Evolutionary conservation across 2,888 invertebrate species (phyloP).

Genomic region (Melieria crassipennis): DNA sequence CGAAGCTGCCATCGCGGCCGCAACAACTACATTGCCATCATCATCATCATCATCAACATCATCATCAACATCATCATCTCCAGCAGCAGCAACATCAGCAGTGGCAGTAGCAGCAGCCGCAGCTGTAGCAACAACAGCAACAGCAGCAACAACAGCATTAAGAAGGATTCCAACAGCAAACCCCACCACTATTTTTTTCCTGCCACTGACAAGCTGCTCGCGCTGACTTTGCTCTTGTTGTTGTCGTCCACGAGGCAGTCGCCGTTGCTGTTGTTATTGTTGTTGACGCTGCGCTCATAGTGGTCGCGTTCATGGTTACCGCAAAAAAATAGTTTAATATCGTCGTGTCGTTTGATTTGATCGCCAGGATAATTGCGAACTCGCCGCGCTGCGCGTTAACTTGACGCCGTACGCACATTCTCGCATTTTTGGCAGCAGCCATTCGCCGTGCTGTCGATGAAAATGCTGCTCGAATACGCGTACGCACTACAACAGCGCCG

Average conservation of each 20-base stretch:
- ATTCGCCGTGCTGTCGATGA: too few relatives aligned
- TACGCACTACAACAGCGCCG: neutral
- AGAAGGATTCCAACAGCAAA: conserved; percentile 33
- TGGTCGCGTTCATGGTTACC: conserved; percentile 66
- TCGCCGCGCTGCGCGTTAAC: neutral
- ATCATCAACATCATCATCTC: conserved; percentile 30
- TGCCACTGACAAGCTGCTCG: too few relatives aligned
- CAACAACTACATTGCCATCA: conserved; percentile 28
- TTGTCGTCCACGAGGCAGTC: neutral
- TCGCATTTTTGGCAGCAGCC: neutral
- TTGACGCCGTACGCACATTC: neutral
- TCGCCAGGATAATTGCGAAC: conserved; percentile 51
- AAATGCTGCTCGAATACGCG: too few relatives aligned
- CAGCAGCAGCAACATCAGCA: conserved; percentile 19
- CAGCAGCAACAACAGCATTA: conserved; percentile 35
- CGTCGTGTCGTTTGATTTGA: conserved; percentile 65
- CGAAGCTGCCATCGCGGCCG: conserved; percentile 6
- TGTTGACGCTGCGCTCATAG: conserved; percentile 57
- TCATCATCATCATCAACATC: conserved; percentile 9
- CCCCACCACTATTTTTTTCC: conserved; percentile 3
- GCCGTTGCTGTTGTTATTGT: conserved; percentile 36
- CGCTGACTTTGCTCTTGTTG: conserved; percentile 20
- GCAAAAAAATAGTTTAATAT: conserved; percentile 66
- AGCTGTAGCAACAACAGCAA: conserved; percentile 21
- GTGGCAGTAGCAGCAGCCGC: neutral